Conservation (phyloP, 1,140 invertebrate genomes). For the Drosophila paulistorum region DNA sequence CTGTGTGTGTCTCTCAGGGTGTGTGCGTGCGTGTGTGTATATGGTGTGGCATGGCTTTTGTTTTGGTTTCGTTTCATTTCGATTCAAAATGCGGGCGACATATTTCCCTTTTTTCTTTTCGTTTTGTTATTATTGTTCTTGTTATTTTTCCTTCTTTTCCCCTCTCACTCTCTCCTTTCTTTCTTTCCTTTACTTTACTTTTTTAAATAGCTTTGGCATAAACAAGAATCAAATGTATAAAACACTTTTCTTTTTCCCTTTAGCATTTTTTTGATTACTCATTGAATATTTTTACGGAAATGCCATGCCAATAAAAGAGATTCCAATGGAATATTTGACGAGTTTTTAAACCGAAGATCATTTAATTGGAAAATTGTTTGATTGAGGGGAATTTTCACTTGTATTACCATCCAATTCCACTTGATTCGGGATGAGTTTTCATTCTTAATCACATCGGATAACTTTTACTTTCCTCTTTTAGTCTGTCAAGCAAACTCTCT, state of each 20-base stretch:
- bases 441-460: no score
- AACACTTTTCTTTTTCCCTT: constrained; percentile 1
- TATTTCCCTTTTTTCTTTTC: constrained; percentile 38
- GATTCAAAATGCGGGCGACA: constrained; percentile 55
- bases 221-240: constrained; percentile 22
- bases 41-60: constrained; percentile 46
- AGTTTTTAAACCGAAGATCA: neutral
- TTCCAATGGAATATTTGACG: constrained; percentile 7
- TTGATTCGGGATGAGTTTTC: no score
- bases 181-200: neutral
- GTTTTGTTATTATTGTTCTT: constrained; percentile 41
- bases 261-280: constrained; percentile 45
- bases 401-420: no score
- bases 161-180: neutral
- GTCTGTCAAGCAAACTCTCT: neutral
- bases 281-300: constrained; percentile 40
- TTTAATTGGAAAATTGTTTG: neutral
- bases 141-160: constrained; percentile 15
- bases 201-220: constrained; percentile 15
- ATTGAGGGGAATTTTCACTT: no score
- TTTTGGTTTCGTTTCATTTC: constrained; percentile 28
- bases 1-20: neutral
- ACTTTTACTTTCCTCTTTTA: neutral
- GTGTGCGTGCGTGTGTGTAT: neutral
- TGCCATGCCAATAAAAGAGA: constrained; percentile 40